A percentile compares a stretch with the other conserved stretches of the same genome.
phyloP scores from a whole-genome alignment of 2,888 invertebrate genomes.

The Mesorhabditis belari region DNA sequence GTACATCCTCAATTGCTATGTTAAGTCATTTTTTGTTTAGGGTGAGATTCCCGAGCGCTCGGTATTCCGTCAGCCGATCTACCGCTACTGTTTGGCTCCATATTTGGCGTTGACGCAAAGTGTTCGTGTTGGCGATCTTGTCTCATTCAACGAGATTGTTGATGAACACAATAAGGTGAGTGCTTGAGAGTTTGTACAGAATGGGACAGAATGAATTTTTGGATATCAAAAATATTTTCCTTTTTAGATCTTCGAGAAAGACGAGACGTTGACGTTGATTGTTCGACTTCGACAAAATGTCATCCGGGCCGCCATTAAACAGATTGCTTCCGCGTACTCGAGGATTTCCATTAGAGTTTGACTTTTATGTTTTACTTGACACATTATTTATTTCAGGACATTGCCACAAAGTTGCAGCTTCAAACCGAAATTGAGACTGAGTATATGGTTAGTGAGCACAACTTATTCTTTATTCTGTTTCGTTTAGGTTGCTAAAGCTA shows the following conservation, averaged over 20 bases:
- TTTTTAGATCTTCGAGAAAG: constrained; percentile 85
- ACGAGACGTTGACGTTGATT: constrained; percentile 91
- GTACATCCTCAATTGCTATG: constrained; percentile 64
- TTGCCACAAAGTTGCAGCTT: constrained; percentile 83
- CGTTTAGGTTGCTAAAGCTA: constrained; percentile 56
- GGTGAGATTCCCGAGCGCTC: constrained; percentile 96
- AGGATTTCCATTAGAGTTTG: constrained; percentile 81
- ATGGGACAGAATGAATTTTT: too few species aligned
- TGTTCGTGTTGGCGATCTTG: constrained; percentile 87
- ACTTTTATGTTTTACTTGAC: too few species aligned
- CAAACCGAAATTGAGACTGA: constrained; percentile 92
- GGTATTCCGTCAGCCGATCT: constrained; percentile 82
- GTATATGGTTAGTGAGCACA: constrained; percentile 87
- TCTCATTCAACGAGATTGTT: constrained; percentile 84
- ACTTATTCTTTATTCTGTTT: constrained; percentile 56
- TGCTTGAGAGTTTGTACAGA: too few species aligned
- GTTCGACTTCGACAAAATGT: constrained; percentile 93
- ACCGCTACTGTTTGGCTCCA: constrained; percentile 80
- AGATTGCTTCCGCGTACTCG: constrained; percentile 87
- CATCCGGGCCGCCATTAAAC: constrained; percentile 71
- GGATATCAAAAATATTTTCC: too few species aligned
- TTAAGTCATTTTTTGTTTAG: constrained; percentile 69
- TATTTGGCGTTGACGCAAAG: constrained; percentile 93
- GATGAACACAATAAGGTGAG: constrained; percentile 71
- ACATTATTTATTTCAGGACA: constrained; percentile 62